These are phyloP conservation scores for Cossypha polioptera DNA, from an alignment of 2,797 vertebrate genomes.

Conservation along the genomic window DNA sequence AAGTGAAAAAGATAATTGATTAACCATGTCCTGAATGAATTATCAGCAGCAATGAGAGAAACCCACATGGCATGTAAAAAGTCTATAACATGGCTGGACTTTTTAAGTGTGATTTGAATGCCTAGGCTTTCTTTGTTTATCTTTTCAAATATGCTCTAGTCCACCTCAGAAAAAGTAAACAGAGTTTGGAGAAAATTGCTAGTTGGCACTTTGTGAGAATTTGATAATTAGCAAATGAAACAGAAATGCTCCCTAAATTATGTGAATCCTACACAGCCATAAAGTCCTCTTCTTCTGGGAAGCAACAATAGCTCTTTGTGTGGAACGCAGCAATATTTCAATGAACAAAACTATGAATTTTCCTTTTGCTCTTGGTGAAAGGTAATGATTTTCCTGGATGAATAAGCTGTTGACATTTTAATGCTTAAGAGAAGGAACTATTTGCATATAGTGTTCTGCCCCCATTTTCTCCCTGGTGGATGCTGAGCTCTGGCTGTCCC, in stretches of 20 bases:
- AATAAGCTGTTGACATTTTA: not conserved
- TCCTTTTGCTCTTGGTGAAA: conserved; percentile 9
- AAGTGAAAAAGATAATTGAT: not conserved
- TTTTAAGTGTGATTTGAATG: not conserved
- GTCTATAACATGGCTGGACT: not conserved
- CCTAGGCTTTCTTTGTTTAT: not conserved
- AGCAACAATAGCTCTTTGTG: conserved; percentile 11
- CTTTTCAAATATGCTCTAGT: not conserved
- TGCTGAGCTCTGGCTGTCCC: not conserved
- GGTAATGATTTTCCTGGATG: conserved; percentile 20
- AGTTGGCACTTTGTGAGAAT: not conserved
- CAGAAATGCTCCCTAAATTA: not conserved
- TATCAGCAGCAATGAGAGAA: not conserved
- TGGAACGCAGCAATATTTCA: not conserved
- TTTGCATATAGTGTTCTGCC: not conserved
- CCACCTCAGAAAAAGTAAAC: not conserved
- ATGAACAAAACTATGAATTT: conserved; percentile 1
- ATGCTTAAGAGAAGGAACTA: not conserved
- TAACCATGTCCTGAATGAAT: not conserved
- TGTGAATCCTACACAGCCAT: not conserved
- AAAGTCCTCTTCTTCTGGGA: not conserved
- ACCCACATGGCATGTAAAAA: not conserved
- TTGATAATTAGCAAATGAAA: not conserved
- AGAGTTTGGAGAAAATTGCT: not conserved
- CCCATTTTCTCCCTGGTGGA: not conserved